These are phyloP conservation scores for Branchinecta sandiegonensis DNA, from an alignment of 2,888 invertebrate species.

Conservation along the genomic window DNA sequence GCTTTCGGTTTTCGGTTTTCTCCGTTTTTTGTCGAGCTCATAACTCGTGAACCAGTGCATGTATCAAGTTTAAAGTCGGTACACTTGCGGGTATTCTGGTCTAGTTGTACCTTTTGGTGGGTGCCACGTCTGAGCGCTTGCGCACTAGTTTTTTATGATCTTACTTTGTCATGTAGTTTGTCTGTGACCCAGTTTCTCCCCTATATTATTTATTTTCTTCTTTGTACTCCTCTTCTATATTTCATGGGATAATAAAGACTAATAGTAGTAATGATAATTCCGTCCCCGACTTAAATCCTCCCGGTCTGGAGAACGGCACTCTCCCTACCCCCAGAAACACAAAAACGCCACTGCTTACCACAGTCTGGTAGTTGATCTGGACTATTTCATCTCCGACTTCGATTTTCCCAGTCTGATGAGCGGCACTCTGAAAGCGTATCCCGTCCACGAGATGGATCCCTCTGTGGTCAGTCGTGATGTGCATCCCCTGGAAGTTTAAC, in stretches of 20 bases:
- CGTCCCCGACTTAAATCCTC: slow-evolving; percentile 20
- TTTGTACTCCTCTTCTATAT: too few species aligned
- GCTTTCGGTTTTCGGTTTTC: too few species aligned
- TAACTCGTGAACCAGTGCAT: too few species aligned
- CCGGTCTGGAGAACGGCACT: slow-evolving; percentile 23
- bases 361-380: slow-evolving; percentile 55
- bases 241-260: neutral
- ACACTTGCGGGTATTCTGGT: too few species aligned
- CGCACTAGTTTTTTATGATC: too few species aligned
- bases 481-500: slow-evolving; percentile 51
- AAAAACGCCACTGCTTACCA: slow-evolving; percentile 33
- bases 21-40: too few species aligned
- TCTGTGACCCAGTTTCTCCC: too few species aligned
- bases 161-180: too few species aligned
- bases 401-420: slow-evolving; percentile 78
- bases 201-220: too few species aligned
- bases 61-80: too few species aligned
- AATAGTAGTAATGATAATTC: neutral
- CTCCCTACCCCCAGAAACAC: neutral
- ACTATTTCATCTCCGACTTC: slow-evolving; percentile 94
- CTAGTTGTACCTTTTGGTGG: too few species aligned
- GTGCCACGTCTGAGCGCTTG: too few species aligned
- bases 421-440: slow-evolving; percentile 78
- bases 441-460: slow-evolving; percentile 63
- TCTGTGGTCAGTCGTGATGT: slow-evolving; percentile 68